Evolutionary conservation across 2,797 vertebrate species (phyloP), one percentile per base, ranked within the genome.

Genomic region (Jordanella pulchra): DNA sequence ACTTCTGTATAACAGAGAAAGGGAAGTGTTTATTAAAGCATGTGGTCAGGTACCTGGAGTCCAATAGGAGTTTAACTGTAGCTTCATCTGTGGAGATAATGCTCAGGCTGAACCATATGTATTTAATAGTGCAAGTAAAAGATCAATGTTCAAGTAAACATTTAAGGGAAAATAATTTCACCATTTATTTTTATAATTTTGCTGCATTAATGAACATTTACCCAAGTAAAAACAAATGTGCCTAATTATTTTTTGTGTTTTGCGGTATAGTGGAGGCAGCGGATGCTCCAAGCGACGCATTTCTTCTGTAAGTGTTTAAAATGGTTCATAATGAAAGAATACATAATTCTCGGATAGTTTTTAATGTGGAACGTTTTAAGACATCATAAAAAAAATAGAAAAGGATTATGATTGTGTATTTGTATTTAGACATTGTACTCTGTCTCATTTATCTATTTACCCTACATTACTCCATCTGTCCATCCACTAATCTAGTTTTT

Each of bases 271-370:
- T 65, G 89, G 91, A 51, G 61, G 35, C 39, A 44, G 74, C 64
- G 82, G 85, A 60, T 80, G 51, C 32, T 88, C 79, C 63, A 92
- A 13, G 53, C 84, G 89, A 1, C 91, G 92, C 30, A 86, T 93
- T 80, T 94, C 93, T 25, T 94, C 93, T 21, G 93, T 94, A 5
- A 91, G 91, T 92, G 47, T 61, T 67, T 32, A 3, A 69, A 17
- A 50, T 47, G 0, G 12, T 66, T 53, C 45, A 32, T 15, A 73
- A 0, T 4, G 47, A 7, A 67, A 14, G 4, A 58, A 21, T 32
- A 10, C 51, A 42, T 32, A 7, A 7, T 56, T 60, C 70, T 65
- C 42, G 2, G 13, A 23, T 15, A 17, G 47, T 48, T 48, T 48
- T 15, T 15, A 48, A 15, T 48, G 14, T 48, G 47, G 15, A 17